A percentile compares a stretch with the other conserved stretches of the same genome.
Conservation (phyloP, 2,113 vertebrate species). For the Apodemus sylvaticus region DNA sequence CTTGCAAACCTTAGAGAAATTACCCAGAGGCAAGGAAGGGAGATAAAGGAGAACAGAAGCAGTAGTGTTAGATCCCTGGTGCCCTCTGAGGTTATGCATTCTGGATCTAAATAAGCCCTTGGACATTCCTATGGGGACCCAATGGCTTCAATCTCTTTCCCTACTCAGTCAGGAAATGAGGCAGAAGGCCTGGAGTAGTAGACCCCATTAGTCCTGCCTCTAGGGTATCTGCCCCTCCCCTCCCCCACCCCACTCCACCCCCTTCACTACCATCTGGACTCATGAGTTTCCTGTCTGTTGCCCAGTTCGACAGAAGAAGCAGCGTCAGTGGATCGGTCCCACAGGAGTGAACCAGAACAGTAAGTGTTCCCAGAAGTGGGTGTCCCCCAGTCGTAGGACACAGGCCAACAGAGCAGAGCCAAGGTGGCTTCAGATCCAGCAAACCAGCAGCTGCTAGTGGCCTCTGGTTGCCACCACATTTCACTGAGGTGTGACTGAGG, state of each 20-base stretch:
- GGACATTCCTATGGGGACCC: background rate
- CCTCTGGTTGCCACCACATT: background rate
- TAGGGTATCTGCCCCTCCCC: accelerated
- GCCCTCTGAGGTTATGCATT: background rate
- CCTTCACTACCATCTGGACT: background rate
- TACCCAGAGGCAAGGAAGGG: background rate
- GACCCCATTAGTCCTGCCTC: background rate
- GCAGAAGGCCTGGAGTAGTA: background rate
- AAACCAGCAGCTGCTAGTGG: background rate
- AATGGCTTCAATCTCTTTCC: background rate
- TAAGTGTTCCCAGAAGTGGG: conserved; percentile 53
- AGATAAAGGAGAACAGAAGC: background rate
- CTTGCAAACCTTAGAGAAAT: background rate
- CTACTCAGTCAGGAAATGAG: background rate
- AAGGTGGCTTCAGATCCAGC: background rate
- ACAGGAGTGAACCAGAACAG: conserved; percentile 83
- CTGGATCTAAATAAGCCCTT: background rate
- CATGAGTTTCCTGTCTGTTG: background rate
- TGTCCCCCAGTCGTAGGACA: background rate
- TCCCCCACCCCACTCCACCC: accelerated
- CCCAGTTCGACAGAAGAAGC: conserved; percentile 82
- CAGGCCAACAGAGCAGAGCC: background rate
- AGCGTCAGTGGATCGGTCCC: conserved; percentile 87
- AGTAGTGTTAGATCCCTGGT: background rate
- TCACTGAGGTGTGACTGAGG: background rate